Evolutionary conservation across 2,888 invertebrate species (phyloP).

Genomic region (Ligdia adustata): DNA sequence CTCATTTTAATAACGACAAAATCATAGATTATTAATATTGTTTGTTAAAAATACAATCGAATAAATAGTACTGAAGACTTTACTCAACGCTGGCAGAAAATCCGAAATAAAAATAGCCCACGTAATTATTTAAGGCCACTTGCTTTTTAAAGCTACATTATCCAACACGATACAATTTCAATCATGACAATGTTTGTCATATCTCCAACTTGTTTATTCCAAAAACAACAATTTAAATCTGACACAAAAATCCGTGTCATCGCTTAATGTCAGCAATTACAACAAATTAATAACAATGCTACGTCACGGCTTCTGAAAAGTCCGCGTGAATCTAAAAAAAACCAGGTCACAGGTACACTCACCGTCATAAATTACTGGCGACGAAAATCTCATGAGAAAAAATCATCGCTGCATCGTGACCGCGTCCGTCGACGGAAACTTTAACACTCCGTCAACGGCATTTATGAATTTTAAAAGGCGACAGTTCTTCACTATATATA

Average conservation of each 20-base stretch:
- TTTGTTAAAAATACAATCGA: too few species aligned
- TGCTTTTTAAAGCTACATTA: background rate
- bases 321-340: conserved; percentile 42
- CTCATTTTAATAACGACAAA: too few species aligned
- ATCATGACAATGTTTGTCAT: conserved; percentile 12
- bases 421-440: conserved; percentile 34
- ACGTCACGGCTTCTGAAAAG: conserved; percentile 45
- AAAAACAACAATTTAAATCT: conserved; percentile 20
- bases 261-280: conserved; percentile 28
- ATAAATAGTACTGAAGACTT: too few species aligned
- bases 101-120: too few species aligned
- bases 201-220: conserved; percentile 8
- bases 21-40: too few species aligned
- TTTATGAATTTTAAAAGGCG: conserved; percentile 25
- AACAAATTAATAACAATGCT: conserved; percentile 38
- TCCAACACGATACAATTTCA: background rate
- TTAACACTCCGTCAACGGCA: conserved; percentile 40
- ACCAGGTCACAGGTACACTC: conserved; percentile 44
- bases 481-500: too few species aligned
- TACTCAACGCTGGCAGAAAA: too few species aligned
- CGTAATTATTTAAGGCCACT: background rate
- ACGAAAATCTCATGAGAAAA: conserved; percentile 32
- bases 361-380: conserved; percentile 39
- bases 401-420: conserved; percentile 15
- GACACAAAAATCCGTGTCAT: conserved; percentile 17